A percentile compares a stretch with the other conserved stretches of the same genome.
phyloP scores from a whole-genome alignment of 1,140 invertebrate species.

The Protaetia brevitarsis region DNA sequence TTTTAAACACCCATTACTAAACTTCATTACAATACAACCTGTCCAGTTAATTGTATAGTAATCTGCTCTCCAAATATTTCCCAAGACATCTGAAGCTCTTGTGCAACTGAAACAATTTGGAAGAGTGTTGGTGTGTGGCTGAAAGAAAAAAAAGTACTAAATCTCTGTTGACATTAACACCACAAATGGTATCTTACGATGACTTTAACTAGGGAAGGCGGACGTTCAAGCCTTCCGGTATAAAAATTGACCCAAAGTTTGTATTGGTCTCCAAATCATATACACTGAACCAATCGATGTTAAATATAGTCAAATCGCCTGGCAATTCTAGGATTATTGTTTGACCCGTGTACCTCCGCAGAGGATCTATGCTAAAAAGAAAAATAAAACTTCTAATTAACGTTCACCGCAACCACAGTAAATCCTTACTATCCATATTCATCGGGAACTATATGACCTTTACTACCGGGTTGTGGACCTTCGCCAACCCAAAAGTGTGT shows the following conservation, averaged over 20 bases:
- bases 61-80: conserved; percentile 87
- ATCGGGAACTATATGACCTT: conserved; percentile 80
- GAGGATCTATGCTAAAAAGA: conserved; percentile 61
- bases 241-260: conserved; percentile 74
- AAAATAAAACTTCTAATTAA: not conserved
- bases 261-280: conserved; percentile 71
- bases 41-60: conserved; percentile 81
- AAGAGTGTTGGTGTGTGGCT: conserved; percentile 57
- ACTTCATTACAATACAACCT: too few relatives aligned
- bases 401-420: not conserved
- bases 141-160: conserved; percentile 30
- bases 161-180: not conserved
- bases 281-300: conserved; percentile 81
- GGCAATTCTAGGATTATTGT: conserved; percentile 76
- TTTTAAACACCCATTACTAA: too few relatives aligned
- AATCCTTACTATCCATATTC: conserved; percentile 87
- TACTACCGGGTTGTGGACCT: conserved; percentile 73
- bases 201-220: conserved; percentile 72
- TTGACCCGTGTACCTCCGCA: conserved; percentile 69
- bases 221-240: conserved; percentile 82
- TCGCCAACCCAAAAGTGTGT: conserved; percentile 87
- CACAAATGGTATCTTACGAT: conserved; percentile 36
- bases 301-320: conserved; percentile 78
- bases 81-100: conserved; percentile 80
- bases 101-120: conserved; percentile 86